Evolutionary conservation across 2,113 vertebrate genomes (phyloP), one percentile per base, ranked within the genome.

Genomic region (Barnardius zonarius): DNA sequence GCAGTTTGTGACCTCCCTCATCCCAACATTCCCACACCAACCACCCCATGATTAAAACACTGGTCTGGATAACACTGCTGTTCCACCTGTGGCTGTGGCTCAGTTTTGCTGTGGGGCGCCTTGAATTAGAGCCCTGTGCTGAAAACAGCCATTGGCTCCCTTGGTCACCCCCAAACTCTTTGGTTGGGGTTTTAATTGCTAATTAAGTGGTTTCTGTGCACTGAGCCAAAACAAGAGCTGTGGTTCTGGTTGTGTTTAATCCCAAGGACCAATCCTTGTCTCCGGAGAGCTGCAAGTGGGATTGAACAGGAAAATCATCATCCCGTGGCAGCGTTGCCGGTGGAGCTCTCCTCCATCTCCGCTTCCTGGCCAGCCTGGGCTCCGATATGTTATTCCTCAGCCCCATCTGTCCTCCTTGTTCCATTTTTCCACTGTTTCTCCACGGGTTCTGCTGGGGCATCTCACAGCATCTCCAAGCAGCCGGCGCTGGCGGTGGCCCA

Each of bases 401-500:
- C 68, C 85, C 95, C 96, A 93, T 95, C 96, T 95, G 96, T 90
- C 88, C 54, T 27, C 13, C 0, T 31, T 43, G 55, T 49, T 18
- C 16, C 2, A 9, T 35, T 62, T 30, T 64, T 23, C 33, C 2
- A 0, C 3, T 0, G 2, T 80, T 83, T 84, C 46, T 43, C 8
- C 0, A 0, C 4, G 52, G 9, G 74, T 49, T 91, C 76, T 83
- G 90, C 68, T 3, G 3, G 49, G 11, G 3, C 91, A 54, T 37
- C 59, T 72, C 1, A 0, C 0, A 0, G 24, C 10, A 0, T 33
- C 43, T 41, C 3, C 0, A 43, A 72, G 91, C 83, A 70, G 61
- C 78, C 4, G 10, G 51, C 0, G 2, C 48, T 91, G 90, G 80
- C 14, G 0, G 31, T 5, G 41, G 17, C 77, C 73, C 84, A 43